phyloP scores from a whole-genome alignment of 2,797 vertebrate species.

The Astyanax mexicanus region DNA sequence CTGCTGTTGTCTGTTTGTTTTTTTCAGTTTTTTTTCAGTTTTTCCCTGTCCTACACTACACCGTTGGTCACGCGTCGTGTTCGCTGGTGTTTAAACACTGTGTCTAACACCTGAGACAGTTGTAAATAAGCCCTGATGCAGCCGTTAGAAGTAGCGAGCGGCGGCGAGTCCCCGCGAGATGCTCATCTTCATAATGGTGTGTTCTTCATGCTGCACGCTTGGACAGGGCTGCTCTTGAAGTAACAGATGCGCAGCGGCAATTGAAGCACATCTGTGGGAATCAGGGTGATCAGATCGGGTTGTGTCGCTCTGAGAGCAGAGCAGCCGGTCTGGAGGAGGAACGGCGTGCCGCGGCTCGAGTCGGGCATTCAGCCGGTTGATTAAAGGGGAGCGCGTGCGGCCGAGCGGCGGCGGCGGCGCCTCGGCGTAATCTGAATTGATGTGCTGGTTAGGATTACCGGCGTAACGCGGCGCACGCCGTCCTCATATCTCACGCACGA shows the following conservation, averaged over 20 bases:
- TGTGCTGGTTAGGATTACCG: background rate
- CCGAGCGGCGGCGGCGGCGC: background rate
- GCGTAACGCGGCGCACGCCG: background rate
- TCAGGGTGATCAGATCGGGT: background rate
- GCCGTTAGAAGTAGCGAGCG: background rate
- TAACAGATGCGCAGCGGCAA: background rate
- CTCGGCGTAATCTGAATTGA: background rate
- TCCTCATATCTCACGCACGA: background rate
- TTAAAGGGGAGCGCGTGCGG: background rate
- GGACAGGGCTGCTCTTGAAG: constrained; percentile 34
- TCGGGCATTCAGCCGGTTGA: background rate
- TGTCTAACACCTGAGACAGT: background rate
- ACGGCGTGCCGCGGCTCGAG: background rate
- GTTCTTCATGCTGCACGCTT: constrained; percentile 49
- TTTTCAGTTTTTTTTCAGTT: no score
- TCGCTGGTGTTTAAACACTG: background rate
- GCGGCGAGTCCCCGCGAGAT: background rate
- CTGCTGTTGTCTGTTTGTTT: no score
- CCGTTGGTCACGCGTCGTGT: no score
- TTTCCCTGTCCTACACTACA: no score
- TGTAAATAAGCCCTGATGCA: background rate
- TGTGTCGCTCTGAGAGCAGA: background rate
- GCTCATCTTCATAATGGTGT: constrained; percentile 4
- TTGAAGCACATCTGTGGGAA: background rate
- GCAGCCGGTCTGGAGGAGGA: background rate